Evolutionary conservation across 2,797 vertebrate genomes (phyloP).

Genomic region (Phaenicophaeus curvirostris): DNA sequence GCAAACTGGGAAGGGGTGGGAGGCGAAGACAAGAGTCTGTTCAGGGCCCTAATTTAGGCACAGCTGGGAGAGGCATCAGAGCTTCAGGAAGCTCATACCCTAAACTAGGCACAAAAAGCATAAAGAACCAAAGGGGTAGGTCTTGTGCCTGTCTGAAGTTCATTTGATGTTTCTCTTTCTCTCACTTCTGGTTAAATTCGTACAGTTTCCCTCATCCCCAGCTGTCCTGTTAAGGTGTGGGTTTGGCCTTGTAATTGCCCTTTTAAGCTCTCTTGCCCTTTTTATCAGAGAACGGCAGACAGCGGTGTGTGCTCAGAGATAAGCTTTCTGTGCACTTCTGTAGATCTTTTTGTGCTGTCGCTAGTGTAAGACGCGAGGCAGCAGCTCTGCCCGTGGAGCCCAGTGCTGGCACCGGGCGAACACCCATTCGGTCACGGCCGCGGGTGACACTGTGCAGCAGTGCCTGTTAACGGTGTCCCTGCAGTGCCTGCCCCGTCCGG

Average conservation of each 20-base stretch:
- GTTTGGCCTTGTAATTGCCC: not conserved
- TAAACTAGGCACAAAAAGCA: not conserved
- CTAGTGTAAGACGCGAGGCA: not conserved
- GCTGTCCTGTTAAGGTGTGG: not conserved
- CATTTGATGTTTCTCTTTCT: not conserved
- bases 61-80: not conserved
- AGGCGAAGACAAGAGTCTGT: not conserved
- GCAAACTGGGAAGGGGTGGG: not conserved
- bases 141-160: not conserved
- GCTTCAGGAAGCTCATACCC: not conserved
- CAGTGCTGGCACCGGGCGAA: not conserved
- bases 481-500: accelerated
- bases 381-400: not conserved
- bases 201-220: not conserved
- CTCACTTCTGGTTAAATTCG: not conserved
- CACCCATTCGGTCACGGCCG: not conserved
- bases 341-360: not conserved
- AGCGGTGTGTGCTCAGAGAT: not conserved
- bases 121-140: not conserved
- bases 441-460: not conserved
- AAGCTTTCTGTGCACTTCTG: not conserved
- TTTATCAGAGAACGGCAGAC: not conserved
- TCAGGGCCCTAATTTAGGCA: not conserved
- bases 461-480: too few species aligned
- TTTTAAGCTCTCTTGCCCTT: not conserved